Conservation (phyloP, 53 echinoderm and acorn worm genomes). For the Arbacia lixula region DNA sequence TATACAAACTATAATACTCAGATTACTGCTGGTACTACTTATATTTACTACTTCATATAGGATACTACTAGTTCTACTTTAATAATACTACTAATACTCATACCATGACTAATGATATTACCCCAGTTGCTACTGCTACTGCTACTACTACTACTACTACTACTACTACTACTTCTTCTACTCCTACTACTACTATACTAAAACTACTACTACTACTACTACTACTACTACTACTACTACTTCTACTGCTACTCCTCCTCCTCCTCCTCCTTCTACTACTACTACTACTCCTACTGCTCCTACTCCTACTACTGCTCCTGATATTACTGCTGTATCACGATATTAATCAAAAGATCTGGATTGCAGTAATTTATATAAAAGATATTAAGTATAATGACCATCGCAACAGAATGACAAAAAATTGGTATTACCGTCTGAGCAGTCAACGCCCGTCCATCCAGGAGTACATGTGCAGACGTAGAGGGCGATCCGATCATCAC, state of each 20-base stretch:
- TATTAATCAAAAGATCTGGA: too few relatives aligned
- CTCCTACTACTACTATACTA: not conserved
- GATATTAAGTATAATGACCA: too few relatives aligned
- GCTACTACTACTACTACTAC: too few relatives aligned
- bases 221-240: not conserved
- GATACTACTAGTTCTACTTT: too few relatives aligned
- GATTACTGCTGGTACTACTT: too few relatives aligned
- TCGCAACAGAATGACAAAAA: too few relatives aligned
- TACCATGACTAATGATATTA: too few relatives aligned
- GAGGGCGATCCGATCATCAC: not conserved
- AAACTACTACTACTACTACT: not conserved
- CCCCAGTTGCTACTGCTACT: too few relatives aligned
- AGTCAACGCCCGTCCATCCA: constrained; percentile 14
- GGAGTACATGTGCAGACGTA: not conserved
- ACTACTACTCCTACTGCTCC: not conserved
- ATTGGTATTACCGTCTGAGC: constrained; percentile 1
- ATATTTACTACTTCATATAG: too few relatives aligned
- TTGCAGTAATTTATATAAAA: too few relatives aligned
- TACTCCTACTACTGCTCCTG: not conserved
- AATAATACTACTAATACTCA: too few relatives aligned
- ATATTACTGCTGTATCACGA: not conserved
- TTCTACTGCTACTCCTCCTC: not conserved
- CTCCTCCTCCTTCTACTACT: not conserved
- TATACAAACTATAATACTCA: too few relatives aligned
- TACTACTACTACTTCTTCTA: not conserved